Percentiles rank a stretch among this genome's conserved stretches.
Conservation (phyloP, 2,888 invertebrate genomes). For the Parascotia fuliginaria region DNA sequence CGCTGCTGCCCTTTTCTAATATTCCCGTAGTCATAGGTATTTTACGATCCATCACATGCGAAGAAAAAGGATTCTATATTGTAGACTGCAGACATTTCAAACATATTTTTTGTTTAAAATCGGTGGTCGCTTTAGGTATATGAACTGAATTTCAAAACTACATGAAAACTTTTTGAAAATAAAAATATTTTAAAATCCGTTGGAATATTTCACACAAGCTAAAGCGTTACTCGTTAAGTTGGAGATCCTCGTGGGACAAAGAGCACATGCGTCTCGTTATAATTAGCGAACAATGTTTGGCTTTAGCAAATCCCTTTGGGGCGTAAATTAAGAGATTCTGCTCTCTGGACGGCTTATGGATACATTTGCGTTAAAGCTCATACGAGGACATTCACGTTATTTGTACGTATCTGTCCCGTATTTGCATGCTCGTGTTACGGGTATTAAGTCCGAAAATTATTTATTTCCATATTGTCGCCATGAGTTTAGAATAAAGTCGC, state of each 20-base stretch:
- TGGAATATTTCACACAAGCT: conserved; percentile 37
- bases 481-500: conserved; percentile 40
- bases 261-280: conserved; percentile 82
- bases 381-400: conserved; percentile 50
- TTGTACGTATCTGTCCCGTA: conserved; percentile 57
- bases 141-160: conserved; percentile 2
- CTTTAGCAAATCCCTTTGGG: conserved; percentile 84
- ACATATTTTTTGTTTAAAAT: neutral
- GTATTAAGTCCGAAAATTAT: conserved; percentile 54
- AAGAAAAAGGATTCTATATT: too few relatives aligned
- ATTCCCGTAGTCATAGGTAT: too few relatives aligned
- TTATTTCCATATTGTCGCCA: conserved; percentile 43
- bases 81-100: too few relatives aligned
- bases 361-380: conserved; percentile 75
- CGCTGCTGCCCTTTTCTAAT: too few relatives aligned
- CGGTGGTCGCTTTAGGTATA: too few relatives aligned
- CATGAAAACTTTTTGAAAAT: conserved; percentile 5
- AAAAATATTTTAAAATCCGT: conserved; percentile 24
- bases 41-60: too few relatives aligned
- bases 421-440: conserved; percentile 56
- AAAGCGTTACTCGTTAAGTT: conserved; percentile 69
- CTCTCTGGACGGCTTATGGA: conserved; percentile 73
- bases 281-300: conserved; percentile 86
- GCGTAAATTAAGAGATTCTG: conserved; percentile 85
- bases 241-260: conserved; percentile 78